A percentile compares a stretch with the other conserved stretches of the same genome.
Conservation (phyloP, 2,888 invertebrate species). For the Dolichomitus sp. region DNA sequence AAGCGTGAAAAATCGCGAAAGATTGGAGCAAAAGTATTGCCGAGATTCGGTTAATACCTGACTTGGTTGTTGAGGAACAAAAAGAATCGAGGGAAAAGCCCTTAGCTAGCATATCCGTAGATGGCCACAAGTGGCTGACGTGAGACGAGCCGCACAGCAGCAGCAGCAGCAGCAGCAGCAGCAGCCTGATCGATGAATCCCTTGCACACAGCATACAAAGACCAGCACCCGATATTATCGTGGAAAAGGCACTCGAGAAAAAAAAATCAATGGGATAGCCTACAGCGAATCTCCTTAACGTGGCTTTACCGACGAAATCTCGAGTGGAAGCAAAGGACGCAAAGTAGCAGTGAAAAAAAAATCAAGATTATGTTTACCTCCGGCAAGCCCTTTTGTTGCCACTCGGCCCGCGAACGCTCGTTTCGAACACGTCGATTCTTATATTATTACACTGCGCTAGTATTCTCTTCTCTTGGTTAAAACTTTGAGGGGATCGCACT, state of each 20-base stretch:
- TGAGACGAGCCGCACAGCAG: constrained; percentile 69
- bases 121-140: constrained; percentile 84
- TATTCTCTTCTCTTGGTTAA: constrained; percentile 36
- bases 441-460: constrained; percentile 37
- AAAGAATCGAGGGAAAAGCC: constrained; percentile 39
- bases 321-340: neutral
- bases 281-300: neutral
- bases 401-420: constrained; percentile 79
- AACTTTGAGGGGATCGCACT: neutral
- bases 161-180: constrained; percentile 35
- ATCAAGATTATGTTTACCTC: constrained; percentile 80
- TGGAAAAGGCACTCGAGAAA: constrained; percentile 29
- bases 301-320: constrained; percentile 14
- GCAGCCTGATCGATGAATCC: constrained; percentile 80
- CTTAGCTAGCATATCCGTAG: constrained; percentile 72
- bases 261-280: constrained; percentile 46
- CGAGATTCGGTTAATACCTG: neutral
- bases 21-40: neutral
- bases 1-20: neutral
- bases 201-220: constrained; percentile 64
- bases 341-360: constrained; percentile 54
- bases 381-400: constrained; percentile 80
- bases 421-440: constrained; percentile 69
- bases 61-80: constrained; percentile 3
- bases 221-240: constrained; percentile 59